phyloP scores from a whole-genome alignment of 2,113 vertebrate genomes.

The Chamaea fasciata region DNA sequence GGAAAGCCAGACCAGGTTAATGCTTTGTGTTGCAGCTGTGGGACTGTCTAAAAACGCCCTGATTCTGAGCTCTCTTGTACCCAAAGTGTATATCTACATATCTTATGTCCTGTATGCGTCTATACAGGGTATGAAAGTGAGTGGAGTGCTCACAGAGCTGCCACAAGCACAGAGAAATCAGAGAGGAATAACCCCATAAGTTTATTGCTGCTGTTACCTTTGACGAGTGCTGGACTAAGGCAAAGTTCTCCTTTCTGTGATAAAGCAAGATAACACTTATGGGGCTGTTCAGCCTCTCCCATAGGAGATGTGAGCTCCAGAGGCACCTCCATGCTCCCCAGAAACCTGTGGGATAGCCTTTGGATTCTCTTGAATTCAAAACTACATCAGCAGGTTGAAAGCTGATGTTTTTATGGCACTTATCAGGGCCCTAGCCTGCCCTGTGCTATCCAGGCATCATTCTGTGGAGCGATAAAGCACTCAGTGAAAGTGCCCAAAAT shows the following conservation, averaged over 20 bases:
- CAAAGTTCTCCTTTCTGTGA: neutral
- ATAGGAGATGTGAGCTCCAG: neutral
- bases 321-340: neutral
- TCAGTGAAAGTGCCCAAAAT: neutral
- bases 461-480: neutral
- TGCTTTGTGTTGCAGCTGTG: neutral
- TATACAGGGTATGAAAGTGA: fast-evolving
- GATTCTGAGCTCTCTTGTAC: neutral
- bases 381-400: neutral
- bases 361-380: fast-evolving
- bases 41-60: neutral
- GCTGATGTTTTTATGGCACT: neutral
- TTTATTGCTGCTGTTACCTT: neutral
- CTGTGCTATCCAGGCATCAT: neutral
- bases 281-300: neutral
- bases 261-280: neutral
- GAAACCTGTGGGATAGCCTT: neutral
- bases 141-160: neutral
- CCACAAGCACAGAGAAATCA: neutral
- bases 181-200: neutral
- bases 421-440: neutral
- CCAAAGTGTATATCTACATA: neutral
- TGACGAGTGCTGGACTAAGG: neutral
- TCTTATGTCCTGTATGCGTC: neutral
- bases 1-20: neutral